Conservation (phyloP, 2,888 invertebrate species). For the Pachliopta kotzebuea region DNA sequence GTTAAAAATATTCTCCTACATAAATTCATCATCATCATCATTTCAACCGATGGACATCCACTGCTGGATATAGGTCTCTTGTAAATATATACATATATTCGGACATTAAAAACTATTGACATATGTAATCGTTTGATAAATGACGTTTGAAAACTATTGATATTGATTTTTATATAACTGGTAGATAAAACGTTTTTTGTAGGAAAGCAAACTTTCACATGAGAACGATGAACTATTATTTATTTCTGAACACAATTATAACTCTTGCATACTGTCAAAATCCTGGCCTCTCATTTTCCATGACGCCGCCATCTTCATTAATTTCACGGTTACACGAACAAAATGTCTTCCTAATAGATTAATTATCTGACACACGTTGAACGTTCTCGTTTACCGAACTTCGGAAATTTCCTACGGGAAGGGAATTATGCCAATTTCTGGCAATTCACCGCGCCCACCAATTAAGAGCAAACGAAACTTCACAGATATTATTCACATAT, state of each 20-base stretch:
- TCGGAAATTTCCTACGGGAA: conserved; percentile 17
- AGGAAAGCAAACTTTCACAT: not conserved
- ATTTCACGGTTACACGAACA: not conserved
- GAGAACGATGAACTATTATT: not conserved
- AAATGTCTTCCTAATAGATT: conserved; percentile 1
- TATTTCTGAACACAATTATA: not conserved
- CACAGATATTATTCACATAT: conserved; percentile 13
- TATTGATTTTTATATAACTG: no score
- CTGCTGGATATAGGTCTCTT: no score
- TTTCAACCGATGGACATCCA: no score
- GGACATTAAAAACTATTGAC: no score
- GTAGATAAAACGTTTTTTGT: no score
- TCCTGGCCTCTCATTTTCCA: not conserved
- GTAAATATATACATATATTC: no score
- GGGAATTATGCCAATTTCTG: conserved; percentile 24
- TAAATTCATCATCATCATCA: no score
- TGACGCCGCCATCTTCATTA: not conserved
- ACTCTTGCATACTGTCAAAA: not conserved
- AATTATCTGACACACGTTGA: conserved; percentile 4
- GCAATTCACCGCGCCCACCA: conserved; percentile 16
- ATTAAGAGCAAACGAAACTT: conserved; percentile 22
- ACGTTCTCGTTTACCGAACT: conserved; percentile 11
- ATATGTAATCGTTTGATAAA: no score
- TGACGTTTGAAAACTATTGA: no score
- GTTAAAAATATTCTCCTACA: no score